A percentile compares a stretch with the other conserved stretches of the same genome.
Evolutionary conservation across 2,113 vertebrate genomes (phyloP).

Genomic region (Madoqua kirkii): DNA sequence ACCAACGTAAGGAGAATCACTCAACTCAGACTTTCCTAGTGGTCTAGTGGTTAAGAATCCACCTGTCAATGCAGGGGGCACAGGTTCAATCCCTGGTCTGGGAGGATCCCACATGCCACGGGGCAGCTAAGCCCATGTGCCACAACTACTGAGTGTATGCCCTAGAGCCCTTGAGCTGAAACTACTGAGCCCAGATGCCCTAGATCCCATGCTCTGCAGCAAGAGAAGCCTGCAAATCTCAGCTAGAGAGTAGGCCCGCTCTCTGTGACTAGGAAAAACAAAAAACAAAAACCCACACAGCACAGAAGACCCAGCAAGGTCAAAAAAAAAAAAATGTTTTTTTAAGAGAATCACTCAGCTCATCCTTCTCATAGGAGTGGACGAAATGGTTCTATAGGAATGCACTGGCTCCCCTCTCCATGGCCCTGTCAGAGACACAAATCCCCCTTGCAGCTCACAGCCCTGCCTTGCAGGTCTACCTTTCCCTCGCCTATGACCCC

Average conservation of each 20-base stretch:
- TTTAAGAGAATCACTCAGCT: not conserved
- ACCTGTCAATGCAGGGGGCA: not conserved
- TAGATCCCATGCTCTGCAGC: not conserved
- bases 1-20: not conserved
- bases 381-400: not conserved
- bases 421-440: not conserved
- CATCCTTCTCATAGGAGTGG: not conserved
- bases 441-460: not conserved
- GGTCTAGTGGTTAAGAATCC: not conserved
- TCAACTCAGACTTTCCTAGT: not conserved
- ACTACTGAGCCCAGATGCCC: not conserved
- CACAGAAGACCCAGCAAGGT: not conserved
- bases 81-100: not conserved
- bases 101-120: not conserved
- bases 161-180: not conserved
- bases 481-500: not conserved
- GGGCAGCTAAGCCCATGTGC: not conserved
- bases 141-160: not conserved
- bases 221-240: not conserved
- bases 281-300: fast-evolving
- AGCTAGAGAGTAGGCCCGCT: not conserved
- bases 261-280: not conserved
- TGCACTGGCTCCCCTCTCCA: not conserved
- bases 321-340: not conserved
- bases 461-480: not conserved